phyloP scores from a whole-genome alignment of 2,888 invertebrate genomes.

The Lepeophtheirus nordmannii region DNA sequence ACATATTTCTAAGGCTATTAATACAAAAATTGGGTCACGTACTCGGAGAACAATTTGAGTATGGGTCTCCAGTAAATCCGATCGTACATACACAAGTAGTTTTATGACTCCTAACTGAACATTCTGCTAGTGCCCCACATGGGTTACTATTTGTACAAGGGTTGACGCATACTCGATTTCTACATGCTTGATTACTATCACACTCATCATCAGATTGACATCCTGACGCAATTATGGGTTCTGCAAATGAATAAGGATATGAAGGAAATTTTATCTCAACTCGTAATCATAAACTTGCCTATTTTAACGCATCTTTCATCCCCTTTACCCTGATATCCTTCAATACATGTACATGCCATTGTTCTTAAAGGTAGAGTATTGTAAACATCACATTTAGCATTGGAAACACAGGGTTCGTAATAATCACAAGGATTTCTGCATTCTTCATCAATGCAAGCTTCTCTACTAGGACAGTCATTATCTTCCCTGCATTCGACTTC shows the following conservation, averaged over 20 bases:
- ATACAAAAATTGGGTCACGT: constrained; percentile 52
- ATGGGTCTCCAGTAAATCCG: constrained; percentile 28
- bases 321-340: constrained; percentile 68
- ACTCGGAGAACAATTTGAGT: constrained; percentile 25
- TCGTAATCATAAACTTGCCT: constrained; percentile 19
- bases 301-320: constrained; percentile 41
- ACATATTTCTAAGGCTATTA: constrained; percentile 61
- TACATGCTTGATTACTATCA: constrained; percentile 47
- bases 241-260: not conserved
- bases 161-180: constrained; percentile 49
- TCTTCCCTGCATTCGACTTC: constrained; percentile 27
- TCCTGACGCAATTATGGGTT: constrained; percentile 39
- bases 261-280: not conserved
- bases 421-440: constrained; percentile 61
- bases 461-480: constrained; percentile 39
- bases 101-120: constrained; percentile 35
- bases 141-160: constrained; percentile 35
- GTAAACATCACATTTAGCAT: constrained; percentile 32
- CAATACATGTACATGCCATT: constrained; percentile 69
- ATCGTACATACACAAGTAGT: constrained; percentile 41
- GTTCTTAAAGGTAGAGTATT: constrained; percentile 71
- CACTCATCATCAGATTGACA: constrained; percentile 43
- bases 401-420: constrained; percentile 32
- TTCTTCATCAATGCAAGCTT: constrained; percentile 62
- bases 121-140: constrained; percentile 48